Evolutionary conservation across 2,797 vertebrate species (phyloP), one percentile per base, ranked within the genome.

Genomic region (Cyclura pinguis): DNA sequence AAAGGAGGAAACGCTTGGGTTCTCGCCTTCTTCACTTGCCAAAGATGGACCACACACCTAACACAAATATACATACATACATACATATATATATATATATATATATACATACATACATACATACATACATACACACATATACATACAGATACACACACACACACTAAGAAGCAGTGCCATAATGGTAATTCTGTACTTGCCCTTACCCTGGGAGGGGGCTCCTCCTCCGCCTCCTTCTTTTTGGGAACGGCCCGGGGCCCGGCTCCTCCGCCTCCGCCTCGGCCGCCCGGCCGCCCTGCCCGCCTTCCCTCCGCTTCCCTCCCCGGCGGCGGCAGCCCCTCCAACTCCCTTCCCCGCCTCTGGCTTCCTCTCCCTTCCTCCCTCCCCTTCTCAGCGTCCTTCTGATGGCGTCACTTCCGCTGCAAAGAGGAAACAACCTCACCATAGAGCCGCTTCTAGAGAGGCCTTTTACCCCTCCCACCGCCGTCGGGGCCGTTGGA

Each of bases 351-450:
- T 67, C 35, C 10, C 72, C 69, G 12, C 64, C 57, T 74, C 42
- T 14, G 4, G 42, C 4, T 55, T 6, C 47, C 18, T 62, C 57
- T n/a, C 57, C 35, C 27, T 64, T 35, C 83, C 55, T 16, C 74
- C 74, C 73, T 50, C 29, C 85, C 38, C 20, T 47, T 32, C 77
- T 52, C 38, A 85, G n/a, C n/a, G n/a, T 72, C 84, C 27, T 64
- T 64, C 42, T 16, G 1, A 1, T 42, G 12, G 29, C 87, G 87
- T 82, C 80, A 88, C 87, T 88, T 89, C 88, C 88, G 57, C 32
- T 1, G 16, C 18, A 5, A 73, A 57, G 14, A 20, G 29, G 69
- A 76, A 76, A 4, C 59, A 1, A 5, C 59, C 18, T 22, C 59
- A 20, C 18, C 59, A 20, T 4, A 59, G 57, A 47, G 42, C 4